phyloP scores from a whole-genome alignment of 2,888 invertebrate genomes.

The Girardia tigrina region DNA sequence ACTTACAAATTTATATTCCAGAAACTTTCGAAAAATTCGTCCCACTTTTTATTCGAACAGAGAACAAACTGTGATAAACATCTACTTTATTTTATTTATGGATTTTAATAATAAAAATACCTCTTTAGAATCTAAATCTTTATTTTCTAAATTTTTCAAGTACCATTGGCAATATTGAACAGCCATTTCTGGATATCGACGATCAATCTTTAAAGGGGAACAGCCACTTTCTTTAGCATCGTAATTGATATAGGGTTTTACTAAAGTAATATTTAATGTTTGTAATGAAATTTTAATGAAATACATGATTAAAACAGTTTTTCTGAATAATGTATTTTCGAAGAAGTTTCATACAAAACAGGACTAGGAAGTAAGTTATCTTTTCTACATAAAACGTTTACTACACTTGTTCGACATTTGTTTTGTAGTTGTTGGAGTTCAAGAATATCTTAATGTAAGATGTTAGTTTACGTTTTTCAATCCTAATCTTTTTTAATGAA shows the following conservation, averaged over 20 bases:
- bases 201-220: not conserved
- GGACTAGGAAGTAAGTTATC: too few relatives aligned
- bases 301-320: too few relatives aligned
- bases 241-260: not conserved
- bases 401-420: too few relatives aligned
- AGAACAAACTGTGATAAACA: not conserved
- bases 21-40: not conserved
- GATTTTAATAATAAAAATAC: not conserved
- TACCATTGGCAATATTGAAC: not conserved
- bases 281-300: too few relatives aligned
- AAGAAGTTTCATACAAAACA: too few relatives aligned
- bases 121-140: not conserved
- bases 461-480: too few relatives aligned
- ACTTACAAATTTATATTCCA: not conserved
- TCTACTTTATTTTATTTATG: not conserved
- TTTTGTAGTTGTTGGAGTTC: too few relatives aligned
- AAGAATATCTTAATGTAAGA: too few relatives aligned
- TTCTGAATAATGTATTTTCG: too few relatives aligned
- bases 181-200: constrained; percentile 5
- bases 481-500: too few relatives aligned
- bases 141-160: not conserved
- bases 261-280: not conserved
- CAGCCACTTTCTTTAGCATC: not conserved
- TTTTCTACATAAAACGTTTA: too few relatives aligned
- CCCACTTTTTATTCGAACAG: constrained; percentile 2